Evolutionary conservation across 2,113 vertebrate species (phyloP), one percentile per base, ranked within the genome.

Genomic region (Papio anubis): DNA sequence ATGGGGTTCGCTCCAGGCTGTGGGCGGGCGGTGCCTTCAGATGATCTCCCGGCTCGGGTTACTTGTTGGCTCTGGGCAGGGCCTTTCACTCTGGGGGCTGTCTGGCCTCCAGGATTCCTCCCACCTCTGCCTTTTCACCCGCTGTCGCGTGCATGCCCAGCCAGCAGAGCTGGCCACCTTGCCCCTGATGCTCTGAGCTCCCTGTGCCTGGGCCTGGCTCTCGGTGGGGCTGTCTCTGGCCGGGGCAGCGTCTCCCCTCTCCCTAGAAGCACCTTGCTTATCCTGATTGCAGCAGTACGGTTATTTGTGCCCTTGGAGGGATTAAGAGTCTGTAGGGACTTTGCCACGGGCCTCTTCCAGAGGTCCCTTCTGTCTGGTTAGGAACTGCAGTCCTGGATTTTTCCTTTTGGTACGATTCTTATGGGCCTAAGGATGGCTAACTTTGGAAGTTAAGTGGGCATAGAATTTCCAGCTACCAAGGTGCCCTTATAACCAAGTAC

Each of bases 21-120:
- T 50, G 90, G 97, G 95, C 98, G 9, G 96, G 97, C 91, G 94
- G 97, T 21, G 9, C 91, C 89, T 98, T 98, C 92, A 98, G 98
- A 98, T 97, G 97, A 95, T 96, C 93, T 97, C 94, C 73, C 18
- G 3, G 96, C 81, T 96, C 79, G 14, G 93, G 86, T 92, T 97
- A 90, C 94, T 97, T 81, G 59, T 43, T 98, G 95, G 85, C 98
- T 17, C 93, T 25, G 17, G 0, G 57, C 45, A 93, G 45, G 93
- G 97, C 66, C 20, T n/a, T 98, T 98, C 94, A 83, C 85, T 97
- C 95, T 64, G 55, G 86, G 94, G 78, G 95, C 82, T 95, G 50
- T 96, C 92, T 96, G 1, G 48, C 85, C 90, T 97, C 92, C 95
- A 97, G 72, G 81, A 96, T 97, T 97, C 97, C 94, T 88, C 94